Conservation (phyloP, 2,797 vertebrate species). For the Ptychadena robeensis region DNA sequence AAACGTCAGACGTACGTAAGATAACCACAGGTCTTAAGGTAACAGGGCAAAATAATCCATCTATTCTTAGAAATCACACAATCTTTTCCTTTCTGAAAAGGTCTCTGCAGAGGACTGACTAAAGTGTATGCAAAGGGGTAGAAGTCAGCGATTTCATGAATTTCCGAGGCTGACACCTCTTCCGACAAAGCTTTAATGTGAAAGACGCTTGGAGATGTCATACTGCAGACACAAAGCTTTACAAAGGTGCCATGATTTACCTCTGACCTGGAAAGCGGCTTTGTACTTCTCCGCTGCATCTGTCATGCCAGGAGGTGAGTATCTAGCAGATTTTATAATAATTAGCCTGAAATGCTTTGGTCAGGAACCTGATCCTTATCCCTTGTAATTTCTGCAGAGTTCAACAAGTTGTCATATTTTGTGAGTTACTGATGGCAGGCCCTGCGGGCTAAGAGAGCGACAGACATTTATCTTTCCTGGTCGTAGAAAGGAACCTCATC, state of each 20-base stretch:
- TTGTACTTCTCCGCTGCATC: slow-evolving; percentile 49
- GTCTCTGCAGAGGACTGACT: slow-evolving; percentile 7
- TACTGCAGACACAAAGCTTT: slow-evolving; percentile 50
- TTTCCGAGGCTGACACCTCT: slow-evolving; percentile 42
- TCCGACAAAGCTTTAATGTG: slow-evolving; percentile 37
- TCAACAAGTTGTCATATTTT: slow-evolving; percentile 51
- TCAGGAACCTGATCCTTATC: slow-evolving; percentile 60
- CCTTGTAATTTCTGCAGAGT: slow-evolving; percentile 53
- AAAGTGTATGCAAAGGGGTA: slow-evolving; percentile 8
- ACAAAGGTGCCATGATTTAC: slow-evolving; percentile 48
- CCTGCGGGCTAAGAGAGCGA: not conserved
- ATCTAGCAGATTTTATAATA: slow-evolving; percentile 46
- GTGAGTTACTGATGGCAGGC: slow-evolving; percentile 36
- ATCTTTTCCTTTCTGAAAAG: slow-evolving; percentile 19
- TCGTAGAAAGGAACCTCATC: not conserved
- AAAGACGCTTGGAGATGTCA: slow-evolving; percentile 44
- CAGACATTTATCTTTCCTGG: slow-evolving; percentile 16
- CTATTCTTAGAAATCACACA: slow-evolving; percentile 29
- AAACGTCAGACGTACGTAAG: slow-evolving; percentile 22
- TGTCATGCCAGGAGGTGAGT: slow-evolving; percentile 58
- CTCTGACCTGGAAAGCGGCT: slow-evolving; percentile 46
- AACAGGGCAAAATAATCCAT: slow-evolving; percentile 32
- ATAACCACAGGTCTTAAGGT: slow-evolving; percentile 15
- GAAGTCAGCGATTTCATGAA: slow-evolving; percentile 48
- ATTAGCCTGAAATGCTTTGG: slow-evolving; percentile 56